Evolutionary conservation across 2,113 vertebrate genomes (phyloP).

Genomic region (Poeciliopsis turrubarensis): DNA sequence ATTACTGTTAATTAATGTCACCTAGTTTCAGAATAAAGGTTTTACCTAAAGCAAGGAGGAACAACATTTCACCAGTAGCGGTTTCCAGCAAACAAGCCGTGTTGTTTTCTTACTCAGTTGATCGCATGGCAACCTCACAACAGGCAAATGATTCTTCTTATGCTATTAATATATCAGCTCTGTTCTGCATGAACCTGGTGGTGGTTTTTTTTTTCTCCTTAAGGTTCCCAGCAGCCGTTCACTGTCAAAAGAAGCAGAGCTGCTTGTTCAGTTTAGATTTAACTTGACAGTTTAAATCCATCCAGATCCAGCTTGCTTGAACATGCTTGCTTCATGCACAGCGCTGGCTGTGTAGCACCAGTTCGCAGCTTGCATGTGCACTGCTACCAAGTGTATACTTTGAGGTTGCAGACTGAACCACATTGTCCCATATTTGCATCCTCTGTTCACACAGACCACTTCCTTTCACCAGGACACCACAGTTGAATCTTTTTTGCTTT

Average conservation of each 20-base stretch:
- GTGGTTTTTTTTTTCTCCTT: too few species aligned
- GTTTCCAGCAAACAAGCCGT: not conserved
- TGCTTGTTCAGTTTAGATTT: too few species aligned
- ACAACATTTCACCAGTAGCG: not conserved
- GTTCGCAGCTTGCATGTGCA: not conserved
- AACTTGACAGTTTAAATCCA: too few species aligned
- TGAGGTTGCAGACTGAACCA: not conserved
- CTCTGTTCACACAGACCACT: not conserved
- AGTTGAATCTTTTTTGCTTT: not conserved
- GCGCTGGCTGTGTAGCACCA: too few species aligned
- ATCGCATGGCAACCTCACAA: not conserved
- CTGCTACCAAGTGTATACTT: not conserved
- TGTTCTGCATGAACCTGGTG: too few species aligned
- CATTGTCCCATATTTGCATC: not conserved
- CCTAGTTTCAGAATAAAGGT: too few species aligned
- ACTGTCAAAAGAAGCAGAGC: too few species aligned
- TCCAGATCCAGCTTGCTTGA: too few species aligned
- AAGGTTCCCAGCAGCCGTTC: too few species aligned
- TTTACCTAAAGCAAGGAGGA: not conserved
- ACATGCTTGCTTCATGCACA: not conserved
- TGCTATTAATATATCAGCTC: too few species aligned
- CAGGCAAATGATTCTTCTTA: not conserved
- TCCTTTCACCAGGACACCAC: not conserved
- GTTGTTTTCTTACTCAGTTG: not conserved
- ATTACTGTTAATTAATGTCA: not conserved